Conservation (phyloP, 2,888 invertebrate genomes). For the Melanchra persicariae region DNA sequence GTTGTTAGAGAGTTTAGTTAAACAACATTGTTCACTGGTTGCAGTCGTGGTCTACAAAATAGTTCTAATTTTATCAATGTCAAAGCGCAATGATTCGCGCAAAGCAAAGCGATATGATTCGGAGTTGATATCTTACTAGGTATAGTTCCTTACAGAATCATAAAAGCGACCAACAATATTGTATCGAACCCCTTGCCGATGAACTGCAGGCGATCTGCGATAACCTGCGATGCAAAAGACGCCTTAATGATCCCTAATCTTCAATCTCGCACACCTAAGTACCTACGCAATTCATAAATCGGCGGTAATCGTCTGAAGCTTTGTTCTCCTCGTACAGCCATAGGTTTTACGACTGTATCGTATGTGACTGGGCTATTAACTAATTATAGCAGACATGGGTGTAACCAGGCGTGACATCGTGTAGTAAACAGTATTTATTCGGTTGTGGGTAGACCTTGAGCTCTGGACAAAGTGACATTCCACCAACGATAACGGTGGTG, state of each 20-base stretch:
- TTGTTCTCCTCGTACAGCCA: not conserved
- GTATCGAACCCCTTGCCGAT: conserved; percentile 1
- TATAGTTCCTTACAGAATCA: too few relatives aligned
- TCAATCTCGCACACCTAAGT: too few relatives aligned
- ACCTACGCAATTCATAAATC: conserved; percentile 12
- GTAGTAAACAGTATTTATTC: not conserved
- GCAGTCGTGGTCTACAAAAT: too few relatives aligned
- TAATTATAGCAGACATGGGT: conserved; percentile 26
- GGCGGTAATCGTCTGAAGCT: conserved; percentile 21
- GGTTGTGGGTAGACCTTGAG: not conserved
- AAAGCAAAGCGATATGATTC: not conserved
- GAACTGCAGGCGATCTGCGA: not conserved
- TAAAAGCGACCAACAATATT: not conserved
- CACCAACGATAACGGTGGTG: too few relatives aligned
- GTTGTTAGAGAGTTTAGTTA: not conserved
- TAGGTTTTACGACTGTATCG: conserved; percentile 13
- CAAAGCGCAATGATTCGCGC: too few relatives aligned
- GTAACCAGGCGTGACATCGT: conserved; percentile 10
- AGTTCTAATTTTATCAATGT: too few relatives aligned
- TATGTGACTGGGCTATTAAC: conserved; percentile 41
- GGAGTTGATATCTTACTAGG: not conserved
- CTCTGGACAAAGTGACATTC: not conserved
- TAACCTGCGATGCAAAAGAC: not conserved
- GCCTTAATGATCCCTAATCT: conserved; percentile 1
- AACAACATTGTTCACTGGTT: too few relatives aligned